phyloP scores from a whole-genome alignment of 2,888 invertebrate species.

The Nysson spinosus region DNA sequence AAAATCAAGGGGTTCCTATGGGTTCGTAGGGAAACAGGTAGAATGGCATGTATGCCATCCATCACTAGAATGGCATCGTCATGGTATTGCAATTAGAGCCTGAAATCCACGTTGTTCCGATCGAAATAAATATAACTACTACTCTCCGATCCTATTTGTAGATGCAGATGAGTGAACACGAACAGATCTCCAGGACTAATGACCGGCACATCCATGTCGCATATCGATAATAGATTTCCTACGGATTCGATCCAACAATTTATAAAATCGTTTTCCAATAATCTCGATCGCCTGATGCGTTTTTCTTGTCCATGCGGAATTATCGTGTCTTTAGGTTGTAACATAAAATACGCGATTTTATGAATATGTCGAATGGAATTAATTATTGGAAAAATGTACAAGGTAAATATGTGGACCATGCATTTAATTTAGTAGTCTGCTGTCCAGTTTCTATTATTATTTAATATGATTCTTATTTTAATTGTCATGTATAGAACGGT shows the following conservation, averaged over 20 bases:
- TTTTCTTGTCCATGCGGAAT: neutral
- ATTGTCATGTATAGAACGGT: no score
- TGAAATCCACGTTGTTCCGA: conserved; percentile 27
- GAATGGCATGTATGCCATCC: conserved; percentile 23
- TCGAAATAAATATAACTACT: conserved; percentile 28
- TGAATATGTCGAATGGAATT: no score
- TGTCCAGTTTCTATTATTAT: no score
- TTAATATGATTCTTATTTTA: no score
- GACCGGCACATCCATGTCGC: neutral
- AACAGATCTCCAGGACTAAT: neutral
- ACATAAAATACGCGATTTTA: no score
- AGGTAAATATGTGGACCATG: no score
- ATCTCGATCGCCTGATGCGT: neutral
- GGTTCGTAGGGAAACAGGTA: neutral
- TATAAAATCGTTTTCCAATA: neutral
- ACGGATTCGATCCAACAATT: neutral
- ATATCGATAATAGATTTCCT: neutral
- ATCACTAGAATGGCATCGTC: conserved; percentile 20
- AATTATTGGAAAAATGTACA: no score
- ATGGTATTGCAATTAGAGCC: conserved; percentile 30
- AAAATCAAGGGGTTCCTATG: conserved; percentile 36
- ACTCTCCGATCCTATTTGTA: conserved; percentile 23
- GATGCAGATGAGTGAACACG: conserved; percentile 8
- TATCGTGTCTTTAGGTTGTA: no score
- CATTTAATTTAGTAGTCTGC: no score